These are phyloP conservation scores for Dryobotodes eremita DNA, from an alignment of 2,888 invertebrate species.

Conservation along the genomic window DNA sequence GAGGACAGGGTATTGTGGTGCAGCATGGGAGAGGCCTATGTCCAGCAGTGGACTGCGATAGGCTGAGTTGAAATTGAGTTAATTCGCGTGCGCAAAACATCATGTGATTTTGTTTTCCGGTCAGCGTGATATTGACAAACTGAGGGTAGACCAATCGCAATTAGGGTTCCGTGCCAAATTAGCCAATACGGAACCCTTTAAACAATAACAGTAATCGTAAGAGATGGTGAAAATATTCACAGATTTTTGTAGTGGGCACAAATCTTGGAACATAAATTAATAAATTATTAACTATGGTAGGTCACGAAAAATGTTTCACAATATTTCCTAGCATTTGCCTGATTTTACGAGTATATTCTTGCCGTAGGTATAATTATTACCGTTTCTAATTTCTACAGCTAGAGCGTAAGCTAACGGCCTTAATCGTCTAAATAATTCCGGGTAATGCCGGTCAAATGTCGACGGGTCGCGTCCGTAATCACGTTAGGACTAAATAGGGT, in stretches of 20 bases:
- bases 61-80: too few relatives aligned
- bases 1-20: too few relatives aligned
- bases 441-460: slow-evolving; percentile 6
- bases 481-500: background rate
- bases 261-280: background rate
- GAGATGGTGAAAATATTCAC: background rate
- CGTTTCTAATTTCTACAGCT: slow-evolving; percentile 16
- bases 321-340: background rate
- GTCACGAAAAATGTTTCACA: background rate
- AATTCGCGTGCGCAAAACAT: background rate
- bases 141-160: slow-evolving; percentile 8
- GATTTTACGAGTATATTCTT: background rate
- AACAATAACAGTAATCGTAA: background rate
- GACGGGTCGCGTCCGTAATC: slow-evolving; percentile 1
- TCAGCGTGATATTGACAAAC: slow-evolving; percentile 34
- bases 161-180: slow-evolving; percentile 6
- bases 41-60: too few relatives aligned
- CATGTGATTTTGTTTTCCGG: slow-evolving; percentile 20
- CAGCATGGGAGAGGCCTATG: too few relatives aligned
- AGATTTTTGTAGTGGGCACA: background rate
- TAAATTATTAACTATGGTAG: background rate
- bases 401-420: background rate
- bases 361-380: background rate
- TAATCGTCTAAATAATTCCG: slow-evolving; percentile 14
- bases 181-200: background rate